Conservation (phyloP, 1,140 invertebrate genomes). For the Atta texana region DNA sequence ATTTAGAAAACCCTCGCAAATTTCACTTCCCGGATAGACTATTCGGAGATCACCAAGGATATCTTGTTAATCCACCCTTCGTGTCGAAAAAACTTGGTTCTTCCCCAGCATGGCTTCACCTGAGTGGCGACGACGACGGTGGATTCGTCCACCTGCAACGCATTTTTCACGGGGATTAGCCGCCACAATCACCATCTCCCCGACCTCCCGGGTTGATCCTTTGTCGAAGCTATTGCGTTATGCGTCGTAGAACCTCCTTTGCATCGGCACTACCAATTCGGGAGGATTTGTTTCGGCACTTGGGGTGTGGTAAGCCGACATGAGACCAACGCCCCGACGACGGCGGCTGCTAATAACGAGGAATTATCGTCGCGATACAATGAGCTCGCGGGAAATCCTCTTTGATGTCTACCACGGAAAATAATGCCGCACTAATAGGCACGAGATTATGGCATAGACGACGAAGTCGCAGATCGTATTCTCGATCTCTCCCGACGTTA, state of each 20-base stretch:
- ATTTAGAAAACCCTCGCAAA: not conserved
- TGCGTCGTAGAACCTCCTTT: slow-evolving; percentile 78
- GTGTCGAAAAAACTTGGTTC: slow-evolving; percentile 62
- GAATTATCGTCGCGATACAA: slow-evolving; percentile 86
- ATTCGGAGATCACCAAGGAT: slow-evolving; percentile 24
- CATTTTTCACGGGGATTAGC: slow-evolving; percentile 83
- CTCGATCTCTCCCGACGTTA: not conserved
- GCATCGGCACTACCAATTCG: slow-evolving; percentile 84
- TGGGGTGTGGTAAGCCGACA: slow-evolving; percentile 86
- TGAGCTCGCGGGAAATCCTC: slow-evolving; percentile 82
- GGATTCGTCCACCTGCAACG: slow-evolving; percentile 81
- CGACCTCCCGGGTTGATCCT: slow-evolving; percentile 21
- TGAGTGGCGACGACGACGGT: slow-evolving; percentile 45
- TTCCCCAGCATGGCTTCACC: slow-evolving; percentile 52
- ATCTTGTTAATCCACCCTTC: slow-evolving; percentile 45
- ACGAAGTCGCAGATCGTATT: slow-evolving; percentile 22
- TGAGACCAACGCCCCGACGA: slow-evolving; percentile 79
- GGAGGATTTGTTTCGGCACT: slow-evolving; percentile 85
- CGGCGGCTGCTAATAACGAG: slow-evolving; percentile 84
- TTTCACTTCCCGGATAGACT: slow-evolving; percentile 19
- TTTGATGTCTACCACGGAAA: slow-evolving; percentile 85
- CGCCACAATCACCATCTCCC: slow-evolving; percentile 69
- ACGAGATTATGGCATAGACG: slow-evolving; percentile 80
- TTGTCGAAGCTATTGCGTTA: slow-evolving; percentile 53
- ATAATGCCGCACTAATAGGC: slow-evolving; percentile 84